Percentiles rank a stretch among this genome's conserved stretches.
Evolutionary conservation across 1,140 invertebrate genomes (phyloP).

Genomic region (Brachionus manjavacas): DNA sequence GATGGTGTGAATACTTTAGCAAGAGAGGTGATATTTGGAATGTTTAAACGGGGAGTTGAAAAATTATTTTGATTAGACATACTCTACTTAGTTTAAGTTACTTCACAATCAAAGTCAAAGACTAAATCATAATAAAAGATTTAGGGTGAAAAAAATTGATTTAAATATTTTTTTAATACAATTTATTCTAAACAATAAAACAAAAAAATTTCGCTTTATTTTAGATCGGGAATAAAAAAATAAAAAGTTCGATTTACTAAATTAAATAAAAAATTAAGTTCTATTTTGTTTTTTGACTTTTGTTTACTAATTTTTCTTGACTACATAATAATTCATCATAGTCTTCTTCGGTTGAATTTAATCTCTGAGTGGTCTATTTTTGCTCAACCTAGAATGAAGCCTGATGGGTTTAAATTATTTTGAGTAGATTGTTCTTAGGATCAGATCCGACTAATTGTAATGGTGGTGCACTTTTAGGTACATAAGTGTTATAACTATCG

Average conservation of each 20-base stretch:
- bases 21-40: conserved; percentile 12
- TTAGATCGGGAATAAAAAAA: not conserved
- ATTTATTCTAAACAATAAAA: not conserved
- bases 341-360: not conserved
- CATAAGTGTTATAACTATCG: not conserved
- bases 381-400: not conserved
- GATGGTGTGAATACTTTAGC: not conserved
- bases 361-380: not conserved
- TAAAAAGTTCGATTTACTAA: not conserved
- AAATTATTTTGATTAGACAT: conserved; percentile 3
- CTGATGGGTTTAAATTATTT: not conserved
- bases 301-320: conserved; percentile 9
- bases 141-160: not conserved
- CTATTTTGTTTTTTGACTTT: not conserved
- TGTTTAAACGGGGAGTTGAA: not conserved
- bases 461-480: conserved; percentile 5
- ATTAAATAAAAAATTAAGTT: not conserved
- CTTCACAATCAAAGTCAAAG: not conserved
- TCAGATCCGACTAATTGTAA: not conserved
- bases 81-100: no score
- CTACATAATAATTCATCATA: not conserved
- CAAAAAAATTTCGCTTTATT: not conserved
- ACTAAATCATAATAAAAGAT: not conserved
- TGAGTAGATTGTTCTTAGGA: not conserved
- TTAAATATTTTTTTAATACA: not conserved